Conservation (phyloP, 2,113 vertebrate species). For the Mormoops blainvillei region DNA sequence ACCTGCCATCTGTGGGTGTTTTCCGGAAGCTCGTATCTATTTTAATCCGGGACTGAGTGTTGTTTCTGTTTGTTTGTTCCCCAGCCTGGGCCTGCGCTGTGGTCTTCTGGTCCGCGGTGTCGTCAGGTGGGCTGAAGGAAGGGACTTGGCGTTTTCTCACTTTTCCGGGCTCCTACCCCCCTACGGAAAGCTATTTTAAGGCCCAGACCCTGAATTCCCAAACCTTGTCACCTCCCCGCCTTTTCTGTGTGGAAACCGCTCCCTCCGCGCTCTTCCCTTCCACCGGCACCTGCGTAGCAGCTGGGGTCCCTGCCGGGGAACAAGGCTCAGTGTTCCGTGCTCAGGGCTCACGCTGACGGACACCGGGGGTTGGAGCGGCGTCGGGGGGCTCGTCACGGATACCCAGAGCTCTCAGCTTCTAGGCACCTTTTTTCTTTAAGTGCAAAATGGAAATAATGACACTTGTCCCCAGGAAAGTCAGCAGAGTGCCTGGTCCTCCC, state of each 20-base stretch:
- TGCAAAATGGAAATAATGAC: not conserved
- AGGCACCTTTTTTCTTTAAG: not conserved
- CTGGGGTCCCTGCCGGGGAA: not conserved
- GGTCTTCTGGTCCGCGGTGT: not conserved
- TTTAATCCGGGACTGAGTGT: not conserved
- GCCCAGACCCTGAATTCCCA: not conserved
- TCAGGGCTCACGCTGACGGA: not conserved
- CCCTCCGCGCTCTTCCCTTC: not conserved
- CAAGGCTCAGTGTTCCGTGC: rapidly evolving
- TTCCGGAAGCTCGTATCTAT: not conserved
- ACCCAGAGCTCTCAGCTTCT: not conserved
- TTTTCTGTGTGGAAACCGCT: rapidly evolving
- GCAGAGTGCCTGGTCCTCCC: no score
- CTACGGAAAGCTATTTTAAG: not conserved
- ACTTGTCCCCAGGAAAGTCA: not conserved
- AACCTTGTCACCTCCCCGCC: not conserved
- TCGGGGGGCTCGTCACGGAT: rapidly evolving
- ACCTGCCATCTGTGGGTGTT: not conserved
- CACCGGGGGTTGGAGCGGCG: rapidly evolving
- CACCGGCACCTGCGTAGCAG: not conserved
- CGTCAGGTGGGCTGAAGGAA: rapidly evolving
- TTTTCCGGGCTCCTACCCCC: not conserved
- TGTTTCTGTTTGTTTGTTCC: not conserved
- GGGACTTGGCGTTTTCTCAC: rapidly evolving
- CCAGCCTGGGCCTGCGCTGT: not conserved